Percentiles rank a stretch among this genome's conserved stretches.
phyloP scores from a whole-genome alignment of 2,113 vertebrate genomes.

The Oenanthe melanoleuca region DNA sequence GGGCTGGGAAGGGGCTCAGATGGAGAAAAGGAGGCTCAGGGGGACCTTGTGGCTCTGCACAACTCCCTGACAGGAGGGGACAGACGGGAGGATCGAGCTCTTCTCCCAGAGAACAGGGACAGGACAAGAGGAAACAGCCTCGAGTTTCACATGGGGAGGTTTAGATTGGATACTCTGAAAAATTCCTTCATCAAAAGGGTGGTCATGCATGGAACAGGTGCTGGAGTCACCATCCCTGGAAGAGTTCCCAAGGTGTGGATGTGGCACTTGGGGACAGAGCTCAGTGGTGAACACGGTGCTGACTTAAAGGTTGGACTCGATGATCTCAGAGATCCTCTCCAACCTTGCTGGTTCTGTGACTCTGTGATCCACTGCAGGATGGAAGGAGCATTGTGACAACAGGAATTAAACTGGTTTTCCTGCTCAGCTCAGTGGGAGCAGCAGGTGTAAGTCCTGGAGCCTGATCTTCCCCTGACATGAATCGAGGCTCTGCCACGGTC shows the following conservation, averaged over 20 bases:
- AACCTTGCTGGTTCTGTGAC: background rate
- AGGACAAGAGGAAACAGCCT: background rate
- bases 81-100: rapidly evolving
- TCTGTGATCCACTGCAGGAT: background rate
- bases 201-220: background rate
- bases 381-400: background rate
- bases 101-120: background rate
- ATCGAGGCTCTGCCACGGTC: background rate
- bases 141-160: background rate
- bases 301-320: background rate
- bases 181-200: background rate
- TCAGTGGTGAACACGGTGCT: background rate
- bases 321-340: background rate
- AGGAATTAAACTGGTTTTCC: background rate
- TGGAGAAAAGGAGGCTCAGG: background rate
- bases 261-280: background rate
- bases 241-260: no score
- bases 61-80: background rate
- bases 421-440: background rate
- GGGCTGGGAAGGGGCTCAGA: background rate
- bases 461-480: background rate
- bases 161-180: background rate
- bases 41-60: background rate
- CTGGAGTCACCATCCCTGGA: background rate
- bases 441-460: background rate